Base-by-base conservation (phyloP, 2,113 vertebrate genomes). In the Lota lota region DNA sequence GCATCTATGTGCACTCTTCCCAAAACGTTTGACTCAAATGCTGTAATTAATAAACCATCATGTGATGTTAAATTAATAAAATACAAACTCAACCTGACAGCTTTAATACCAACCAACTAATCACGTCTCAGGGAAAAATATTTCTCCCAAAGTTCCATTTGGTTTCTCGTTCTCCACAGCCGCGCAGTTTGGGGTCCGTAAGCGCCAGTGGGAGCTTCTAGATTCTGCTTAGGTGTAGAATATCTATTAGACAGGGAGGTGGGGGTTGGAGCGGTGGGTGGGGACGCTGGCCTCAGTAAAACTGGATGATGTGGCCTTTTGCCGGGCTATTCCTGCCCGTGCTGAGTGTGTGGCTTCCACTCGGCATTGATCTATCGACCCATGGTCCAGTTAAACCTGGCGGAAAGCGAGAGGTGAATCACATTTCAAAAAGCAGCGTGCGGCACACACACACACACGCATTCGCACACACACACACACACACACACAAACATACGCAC, bases 341-440 rank as follows among this genome's bases (percentile, higher is more conserved):
- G 87, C 88, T 85, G 88, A 88, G 85, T 85, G 85, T 75, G 81
- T 86, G 79, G 78, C 83, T 88, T 87, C 81, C 84, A 85, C 84
- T 84, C 81, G 70, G 54, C 81, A 88, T 90, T 78, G 87, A 90
- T 87, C 79, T 70, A 87, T 90, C 81, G 87, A 88, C 83, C 83
- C 74, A 64, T 63, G 21, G 75, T 83, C 85, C 84, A 81, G 85
- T 84, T 86, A 86, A 90, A 88, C 83, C 82, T 76, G 58, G 70
- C 84, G 72, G 66, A 14, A 80, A 83, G 81, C 77, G 80, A 82
- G 85, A 86, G 84, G 85, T 88, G 81, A 86, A 81, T 84, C 68
- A 59, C 50, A 78, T 80, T 79, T 79, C 79, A 19, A 59, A 59
- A 19, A 2, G 4, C 10, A 3, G 20, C 19, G 11, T 19, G 10